Evolutionary conservation across 2,797 vertebrate genomes (phyloP).

Genomic region (Pogonophryne albipinna): DNA sequence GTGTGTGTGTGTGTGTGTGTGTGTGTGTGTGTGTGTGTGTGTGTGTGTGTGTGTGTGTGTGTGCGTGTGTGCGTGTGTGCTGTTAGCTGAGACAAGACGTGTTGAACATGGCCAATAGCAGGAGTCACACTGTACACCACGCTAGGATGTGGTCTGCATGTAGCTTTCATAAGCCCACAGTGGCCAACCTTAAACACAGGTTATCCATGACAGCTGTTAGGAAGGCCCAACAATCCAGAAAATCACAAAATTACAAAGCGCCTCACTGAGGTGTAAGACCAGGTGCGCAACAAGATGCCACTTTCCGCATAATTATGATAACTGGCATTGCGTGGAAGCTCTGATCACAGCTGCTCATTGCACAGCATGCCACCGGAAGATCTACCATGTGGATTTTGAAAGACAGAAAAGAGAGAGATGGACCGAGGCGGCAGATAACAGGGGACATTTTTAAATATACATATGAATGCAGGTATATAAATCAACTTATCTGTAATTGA

Average conservation of each 20-base stretch:
- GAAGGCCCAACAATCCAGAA: conserved; percentile 18
- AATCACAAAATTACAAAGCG: background rate
- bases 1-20: too few relatives aligned
- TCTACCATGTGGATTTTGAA: background rate
- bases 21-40: background rate
- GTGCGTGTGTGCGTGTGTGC: background rate
- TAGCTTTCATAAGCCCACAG: conserved; percentile 59
- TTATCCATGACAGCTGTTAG: conserved; percentile 52
- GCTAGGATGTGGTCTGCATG: conserved; percentile 44
- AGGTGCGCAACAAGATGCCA: background rate
- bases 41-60: too few relatives aligned
- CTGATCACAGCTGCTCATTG: conserved; percentile 19
- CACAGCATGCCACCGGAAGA: background rate
- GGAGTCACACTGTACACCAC: conserved; percentile 21
- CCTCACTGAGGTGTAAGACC: conserved; percentile 17
- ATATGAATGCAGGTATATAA: background rate
- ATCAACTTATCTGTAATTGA: background rate
- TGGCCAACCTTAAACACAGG: conserved; percentile 62
- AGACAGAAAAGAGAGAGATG: background rate
- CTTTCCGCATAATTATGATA: background rate
- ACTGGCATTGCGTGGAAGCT: background rate
- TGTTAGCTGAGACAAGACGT: conserved; percentile 11
- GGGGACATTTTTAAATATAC: background rate
- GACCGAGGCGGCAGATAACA: background rate
- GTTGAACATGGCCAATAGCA: conserved; percentile 23